Evolutionary conservation across 2,888 invertebrate genomes (phyloP), one percentile per base, ranked within the genome.

Genomic region (Synergus gifuensis): DNA sequence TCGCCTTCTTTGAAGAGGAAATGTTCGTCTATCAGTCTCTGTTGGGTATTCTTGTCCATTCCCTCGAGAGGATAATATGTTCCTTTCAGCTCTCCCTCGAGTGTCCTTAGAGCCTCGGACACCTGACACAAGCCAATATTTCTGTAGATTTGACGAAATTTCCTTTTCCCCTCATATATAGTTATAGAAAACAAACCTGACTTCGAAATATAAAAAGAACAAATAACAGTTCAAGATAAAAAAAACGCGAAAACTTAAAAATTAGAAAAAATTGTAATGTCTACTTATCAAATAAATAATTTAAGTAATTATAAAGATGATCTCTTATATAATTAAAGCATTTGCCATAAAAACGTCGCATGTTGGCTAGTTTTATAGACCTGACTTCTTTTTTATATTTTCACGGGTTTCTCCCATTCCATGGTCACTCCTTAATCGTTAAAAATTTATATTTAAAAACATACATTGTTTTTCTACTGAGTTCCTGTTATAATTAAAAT

Each of bases 1-100:
- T 95, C 94, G n/a, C 94, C 94, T 84, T 95, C 94, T 89, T 94
- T 94, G 92, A 95, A 95, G 76, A 95, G 92, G 89, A 95, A 94
- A 87, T 94, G 94, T 81, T 95, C 94, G 85, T 94, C 93, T 82
- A 94, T 94, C 90, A 96, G 93, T 87, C 94, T 93, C 84, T 93
- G 93, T 87, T 95, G 94, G 28, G 93, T 93, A 67, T 94, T 94
- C 83, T 94, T 92, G 88, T 93, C 93, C 92, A 95, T 93, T 66
- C 94, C 94, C 58, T 92, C 92, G 83, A 95, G 90, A 11, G 94
- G 93, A 83, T 93, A 93, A 91, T 94, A 95, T 66, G 92, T 93
- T 79, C 95, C 95, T 87, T 94, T 93, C 67, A 94, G 93, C 80
- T 95, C 94, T 12, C 93, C 94, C 73, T 93, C 92, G 86, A 95